Conservation (phyloP, 2,888 invertebrate species). For the Apodemia hepburni region DNA sequence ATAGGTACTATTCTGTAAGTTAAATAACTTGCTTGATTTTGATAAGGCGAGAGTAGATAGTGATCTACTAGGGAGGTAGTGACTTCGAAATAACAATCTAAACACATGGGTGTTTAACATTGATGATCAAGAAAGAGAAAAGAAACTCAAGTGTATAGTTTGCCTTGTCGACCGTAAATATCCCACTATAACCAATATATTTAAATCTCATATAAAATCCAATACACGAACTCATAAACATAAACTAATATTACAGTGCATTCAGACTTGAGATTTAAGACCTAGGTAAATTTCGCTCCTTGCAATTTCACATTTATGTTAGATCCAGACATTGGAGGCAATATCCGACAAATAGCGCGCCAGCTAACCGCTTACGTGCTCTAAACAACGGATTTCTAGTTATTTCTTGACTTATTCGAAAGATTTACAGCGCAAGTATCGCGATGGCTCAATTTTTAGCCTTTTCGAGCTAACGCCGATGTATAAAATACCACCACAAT, state of each 20-base stretch:
- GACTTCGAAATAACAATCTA: too few relatives aligned
- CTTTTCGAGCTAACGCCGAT: constrained; percentile 16
- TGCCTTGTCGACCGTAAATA: background rate
- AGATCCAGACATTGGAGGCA: constrained; percentile 13
- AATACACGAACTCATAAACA: constrained; percentile 8
- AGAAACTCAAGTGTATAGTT: too few relatives aligned
- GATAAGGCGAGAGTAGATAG: too few relatives aligned
- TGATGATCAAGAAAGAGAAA: too few relatives aligned
- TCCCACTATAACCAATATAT: background rate
- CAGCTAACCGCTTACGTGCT: constrained; percentile 20
- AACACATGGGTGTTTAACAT: too few relatives aligned
- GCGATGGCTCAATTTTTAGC: constrained; percentile 19
- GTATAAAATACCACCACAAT: constrained; percentile 13
- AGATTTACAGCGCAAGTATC: constrained; percentile 19
- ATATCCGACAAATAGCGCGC: constrained; percentile 11
- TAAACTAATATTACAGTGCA: constrained; percentile 8
- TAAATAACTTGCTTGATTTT: too few relatives aligned
- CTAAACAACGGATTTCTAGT: constrained; percentile 17
- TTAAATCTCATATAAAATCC: constrained; percentile 3
- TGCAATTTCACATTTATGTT: constrained; percentile 13
- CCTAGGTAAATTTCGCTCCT: constrained; percentile 11
- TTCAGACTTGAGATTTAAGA: constrained; percentile 7
- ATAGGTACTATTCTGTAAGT: too few relatives aligned
- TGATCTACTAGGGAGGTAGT: too few relatives aligned
- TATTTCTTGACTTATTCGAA: constrained; percentile 19